Base-by-base conservation (phyloP, 2,113 vertebrate genomes). In the Neotoma lepida region DNA sequence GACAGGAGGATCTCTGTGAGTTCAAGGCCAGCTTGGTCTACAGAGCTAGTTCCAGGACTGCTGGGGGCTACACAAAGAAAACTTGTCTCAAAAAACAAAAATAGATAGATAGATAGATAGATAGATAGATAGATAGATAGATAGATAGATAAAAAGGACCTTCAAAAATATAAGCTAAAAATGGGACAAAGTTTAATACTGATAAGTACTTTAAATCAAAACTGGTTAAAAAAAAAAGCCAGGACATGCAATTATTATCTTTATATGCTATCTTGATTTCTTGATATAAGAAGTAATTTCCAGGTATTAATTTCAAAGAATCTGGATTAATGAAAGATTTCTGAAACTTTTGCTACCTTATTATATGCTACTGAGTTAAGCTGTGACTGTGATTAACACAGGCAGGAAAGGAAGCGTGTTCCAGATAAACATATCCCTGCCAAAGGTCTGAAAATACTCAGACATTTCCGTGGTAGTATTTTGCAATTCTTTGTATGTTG, bases 371-470 rank as follows among this genome's bases (percentile, higher is more conserved):
- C 39, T 54, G 56, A 30, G 74, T 84, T 89, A 94, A 93, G 9
- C 56, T 6, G 2, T 86, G 56, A 63, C 49, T 56, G 18, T 41
- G 66, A 81, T 70, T 70, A 85, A 94, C 93, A 93, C 3, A 1
- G 0, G 39, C 90, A n/a, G n/a, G 54, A 91, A 94, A 33, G n/a
- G 30, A 85, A 76, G 13, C 35, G 0, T 86, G 46, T 70, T 96
- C 74, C 63, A 92, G 68, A 86, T 30, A 74, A 92, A 64, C 46
- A 66, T 18, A n/a, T 89, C 54, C 85, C 88, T 94, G 76, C 76
- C 85, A 92, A 90, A 93, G 71, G 88, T 66, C 93, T 85, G 93
- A 54, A 91, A 91, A 76, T 88, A 91, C 26, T 86, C 85, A 96
- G 89, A 86, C 28, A 33, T 85, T 91, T 89, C 30, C 41, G 49